These are phyloP conservation scores for Meleagris gallopavo DNA, from an alignment of 2,113 vertebrate species.

Conservation along the genomic window DNA sequence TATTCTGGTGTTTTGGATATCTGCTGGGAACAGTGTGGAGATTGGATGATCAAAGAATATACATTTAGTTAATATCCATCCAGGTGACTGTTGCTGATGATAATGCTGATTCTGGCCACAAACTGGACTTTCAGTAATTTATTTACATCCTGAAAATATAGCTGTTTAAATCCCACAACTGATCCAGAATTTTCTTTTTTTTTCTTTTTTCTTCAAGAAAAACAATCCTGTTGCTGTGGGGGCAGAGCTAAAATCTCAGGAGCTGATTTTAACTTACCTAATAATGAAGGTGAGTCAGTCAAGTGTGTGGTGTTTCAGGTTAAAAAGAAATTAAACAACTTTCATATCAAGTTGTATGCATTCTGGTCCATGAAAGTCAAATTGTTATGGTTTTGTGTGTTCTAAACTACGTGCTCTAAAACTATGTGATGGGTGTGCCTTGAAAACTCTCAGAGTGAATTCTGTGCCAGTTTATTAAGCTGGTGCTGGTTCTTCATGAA, in stretches of 20 bases:
- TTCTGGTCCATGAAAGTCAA: neutral
- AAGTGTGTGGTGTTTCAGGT: neutral
- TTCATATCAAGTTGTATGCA: neutral
- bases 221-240: accelerated
- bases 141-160: neutral
- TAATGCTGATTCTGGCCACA: neutral
- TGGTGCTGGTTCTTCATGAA: neutral
- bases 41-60: neutral
- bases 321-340: neutral
- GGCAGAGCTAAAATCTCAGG: constrained; percentile 68
- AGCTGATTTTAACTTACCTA: constrained; percentile 69
- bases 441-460: neutral
- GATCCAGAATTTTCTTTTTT: neutral
- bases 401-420: neutral
- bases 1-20: neutral
- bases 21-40: neutral
- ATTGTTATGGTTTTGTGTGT: neutral
- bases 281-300: constrained; percentile 49
- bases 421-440: neutral
- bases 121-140: neutral
- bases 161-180: neutral
- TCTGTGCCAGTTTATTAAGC: neutral
- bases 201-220: neutral
- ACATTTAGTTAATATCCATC: neutral
- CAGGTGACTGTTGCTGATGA: neutral